Percentiles rank a stretch among this genome's conserved stretches.
phyloP scores from a whole-genome alignment of 2,888 invertebrate genomes.

The Parasteatoda lunata region DNA sequence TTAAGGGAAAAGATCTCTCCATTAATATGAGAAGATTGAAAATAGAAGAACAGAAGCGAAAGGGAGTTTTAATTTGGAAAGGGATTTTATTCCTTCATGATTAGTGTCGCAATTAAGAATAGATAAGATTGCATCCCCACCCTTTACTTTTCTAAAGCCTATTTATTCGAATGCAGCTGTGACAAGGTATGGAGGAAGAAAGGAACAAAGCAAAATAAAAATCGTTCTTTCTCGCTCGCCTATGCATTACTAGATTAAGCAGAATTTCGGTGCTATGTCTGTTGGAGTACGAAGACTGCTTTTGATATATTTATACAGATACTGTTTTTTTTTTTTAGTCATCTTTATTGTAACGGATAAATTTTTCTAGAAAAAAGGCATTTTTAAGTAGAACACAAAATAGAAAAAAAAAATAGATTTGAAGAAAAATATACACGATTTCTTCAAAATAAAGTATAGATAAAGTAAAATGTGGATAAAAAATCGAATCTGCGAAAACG shows the following conservation, averaged over 20 bases:
- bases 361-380: background rate
- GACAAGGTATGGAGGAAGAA: constrained; percentile 20
- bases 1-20: constrained; percentile 32
- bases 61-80: constrained; percentile 33
- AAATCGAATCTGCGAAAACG: too few relatives aligned
- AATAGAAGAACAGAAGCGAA: constrained; percentile 3
- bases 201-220: constrained; percentile 21
- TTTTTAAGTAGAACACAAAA: background rate
- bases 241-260: constrained; percentile 37
- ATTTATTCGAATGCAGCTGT: constrained; percentile 51
- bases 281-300: background rate
- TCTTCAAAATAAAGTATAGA: too few relatives aligned
- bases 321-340: constrained; percentile 3
- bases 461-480: too few relatives aligned
- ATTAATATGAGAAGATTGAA: constrained; percentile 51
- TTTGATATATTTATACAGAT: background rate
- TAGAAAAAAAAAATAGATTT: constrained; percentile 7
- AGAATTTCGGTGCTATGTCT: background rate
- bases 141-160: constrained; percentile 39
- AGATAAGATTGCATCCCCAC: constrained; percentile 56
- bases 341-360: background rate
- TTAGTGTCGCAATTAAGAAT: constrained; percentile 58
- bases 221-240: constrained; percentile 27
- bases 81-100: constrained; percentile 47
- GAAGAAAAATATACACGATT: background rate